Percentiles rank a stretch among this genome's conserved stretches.
Conservation (phyloP, 2,888 invertebrate genomes). For the Rutpela maculata region DNA sequence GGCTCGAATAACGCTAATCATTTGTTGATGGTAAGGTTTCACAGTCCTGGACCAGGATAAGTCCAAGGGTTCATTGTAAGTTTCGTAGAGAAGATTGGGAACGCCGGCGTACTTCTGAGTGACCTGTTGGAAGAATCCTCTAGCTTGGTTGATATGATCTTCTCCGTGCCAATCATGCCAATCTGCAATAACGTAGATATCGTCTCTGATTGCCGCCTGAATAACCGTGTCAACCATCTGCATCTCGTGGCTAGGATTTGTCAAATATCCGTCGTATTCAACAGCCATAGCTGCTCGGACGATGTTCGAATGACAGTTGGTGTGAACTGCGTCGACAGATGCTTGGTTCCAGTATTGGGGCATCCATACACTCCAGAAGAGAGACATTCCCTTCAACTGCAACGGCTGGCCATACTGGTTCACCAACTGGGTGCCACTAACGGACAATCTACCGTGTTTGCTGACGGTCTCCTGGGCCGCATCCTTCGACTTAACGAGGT, state of each 20-base stretch:
- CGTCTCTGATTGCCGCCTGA: not conserved
- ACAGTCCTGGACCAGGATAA: not conserved
- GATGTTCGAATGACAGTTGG: not conserved
- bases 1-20: not conserved
- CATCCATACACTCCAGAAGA: too few relatives aligned
- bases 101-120: not conserved
- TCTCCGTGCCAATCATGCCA: not conserved
- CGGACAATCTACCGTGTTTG: not conserved
- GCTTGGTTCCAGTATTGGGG: not conserved
- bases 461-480: not conserved
- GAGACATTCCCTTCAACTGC: not conserved
- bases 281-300: not conserved
- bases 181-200: not conserved
- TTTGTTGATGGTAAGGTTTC: not conserved
- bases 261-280: not conserved
- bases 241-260: not conserved
- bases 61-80: not conserved
- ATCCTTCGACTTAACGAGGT: not conserved
- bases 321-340: not conserved
- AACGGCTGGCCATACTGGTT: not conserved
- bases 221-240: not conserved
- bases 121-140: not conserved
- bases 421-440: not conserved
- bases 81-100: not conserved
- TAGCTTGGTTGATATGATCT: not conserved